A percentile compares a stretch with the other conserved stretches of the same genome.
Conservation (phyloP, 2,888 invertebrate genomes). For the Lottia scabra region DNA sequence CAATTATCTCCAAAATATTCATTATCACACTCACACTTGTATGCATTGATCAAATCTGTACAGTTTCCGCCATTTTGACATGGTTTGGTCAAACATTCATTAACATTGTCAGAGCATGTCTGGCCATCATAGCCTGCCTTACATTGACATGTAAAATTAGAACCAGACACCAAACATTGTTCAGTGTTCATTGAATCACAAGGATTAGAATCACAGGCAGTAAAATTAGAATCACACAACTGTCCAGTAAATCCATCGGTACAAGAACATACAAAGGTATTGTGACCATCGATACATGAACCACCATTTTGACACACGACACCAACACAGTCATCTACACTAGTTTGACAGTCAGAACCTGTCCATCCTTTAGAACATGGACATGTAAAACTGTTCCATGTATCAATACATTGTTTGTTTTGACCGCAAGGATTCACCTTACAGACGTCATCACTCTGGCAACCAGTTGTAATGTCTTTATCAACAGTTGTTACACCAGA, state of each 20-base stretch:
- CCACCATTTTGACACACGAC: conserved; percentile 43
- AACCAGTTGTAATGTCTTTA: conserved; percentile 40
- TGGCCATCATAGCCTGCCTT: conserved; percentile 53
- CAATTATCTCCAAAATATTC: conserved; percentile 51
- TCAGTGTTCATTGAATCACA: conserved; percentile 44
- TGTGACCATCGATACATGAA: conserved; percentile 50
- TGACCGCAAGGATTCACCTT: conserved; percentile 47
- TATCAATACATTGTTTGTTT: conserved; percentile 52
- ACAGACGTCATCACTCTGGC: conserved; percentile 55
- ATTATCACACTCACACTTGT: conserved; percentile 40
- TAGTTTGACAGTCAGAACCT: conserved; percentile 49
- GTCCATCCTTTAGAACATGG: conserved; percentile 59
- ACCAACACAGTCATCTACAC: conserved; percentile 49
- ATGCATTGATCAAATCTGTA: conserved; percentile 39
- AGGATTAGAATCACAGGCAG: conserved; percentile 47
- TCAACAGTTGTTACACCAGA: conserved; percentile 31
- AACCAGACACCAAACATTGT: conserved; percentile 40
- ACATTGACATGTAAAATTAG: conserved; percentile 52
- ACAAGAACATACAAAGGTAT: conserved; percentile 48
- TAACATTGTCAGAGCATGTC: conserved; percentile 40
- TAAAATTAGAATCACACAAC: conserved; percentile 44
- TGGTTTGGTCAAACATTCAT: conserved; percentile 46
- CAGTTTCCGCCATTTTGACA: conserved; percentile 47
- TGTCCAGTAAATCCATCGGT: conserved; percentile 40
- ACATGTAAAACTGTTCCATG: conserved; percentile 57